Base-by-base conservation (phyloP, 2,113 vertebrate species). In the Spheniscus mendiculus region DNA sequence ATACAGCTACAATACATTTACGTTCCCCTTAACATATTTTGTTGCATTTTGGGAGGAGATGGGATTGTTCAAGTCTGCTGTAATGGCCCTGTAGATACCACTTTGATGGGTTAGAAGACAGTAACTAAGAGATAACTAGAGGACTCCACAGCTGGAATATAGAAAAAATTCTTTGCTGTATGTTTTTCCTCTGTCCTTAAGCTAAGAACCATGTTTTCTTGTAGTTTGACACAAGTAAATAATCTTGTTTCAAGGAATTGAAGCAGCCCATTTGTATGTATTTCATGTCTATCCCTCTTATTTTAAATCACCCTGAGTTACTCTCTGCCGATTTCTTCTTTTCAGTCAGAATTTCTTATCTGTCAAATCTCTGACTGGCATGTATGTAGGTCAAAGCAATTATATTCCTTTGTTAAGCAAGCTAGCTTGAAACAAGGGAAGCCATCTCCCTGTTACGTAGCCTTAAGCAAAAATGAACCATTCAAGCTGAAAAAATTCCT, bases 351-450 rank as follows among this genome's bases (percentile, higher is more conserved):
- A 74, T 89, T 82, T 90, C 72, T 86, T 89, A 73, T 36, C 47
- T 62, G 7, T 63, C 42, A 87, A 59, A 96, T 89, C 55, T 74
- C 81, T 82, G 50, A 44, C 50, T 73, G 38, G 63, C 50, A 74
- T 50, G 22, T 78, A 94, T 81, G 59, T 81, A 92, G 80, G 72
- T 58, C 91, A 93, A 86, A 92, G 44, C 27, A 93, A 89, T 87
- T 74, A 45, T 32, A 65, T 40, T 53, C 59, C 38, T 92, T 81
- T 92, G 76, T 89, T 86, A 88, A 80, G 40, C 44, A 89, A 94
- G 61, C 47, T 71, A 89, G 42, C 22, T 83, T 20, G 2, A 95
- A 95, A 95, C 36, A 95, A 90, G n/a, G 38, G 55, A 93, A 92
- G 47, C 7, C 10, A 9, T 47, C 47, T 71, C 50, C n/a, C n/a